Conservation (phyloP, 2,888 invertebrate species). For the Shargacucullia verbasci region DNA sequence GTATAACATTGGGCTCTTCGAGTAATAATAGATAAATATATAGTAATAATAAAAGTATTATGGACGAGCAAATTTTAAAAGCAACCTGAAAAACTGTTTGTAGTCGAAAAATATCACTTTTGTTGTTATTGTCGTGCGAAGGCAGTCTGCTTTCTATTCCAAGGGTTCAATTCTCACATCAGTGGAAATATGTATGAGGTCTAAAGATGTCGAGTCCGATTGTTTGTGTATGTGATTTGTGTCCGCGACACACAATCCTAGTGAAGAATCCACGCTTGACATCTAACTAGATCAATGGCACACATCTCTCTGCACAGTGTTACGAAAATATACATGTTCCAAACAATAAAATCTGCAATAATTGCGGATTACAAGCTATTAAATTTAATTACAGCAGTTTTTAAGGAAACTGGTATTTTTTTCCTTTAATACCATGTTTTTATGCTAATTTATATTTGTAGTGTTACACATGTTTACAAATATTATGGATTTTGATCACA, state of each 20-base stretch:
- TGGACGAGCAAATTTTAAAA: too few species aligned
- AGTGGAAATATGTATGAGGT: not conserved
- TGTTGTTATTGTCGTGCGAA: too few species aligned
- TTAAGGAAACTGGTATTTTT: slow-evolving; percentile 26
- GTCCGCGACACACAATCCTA: slow-evolving; percentile 1
- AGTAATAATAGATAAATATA: too few species aligned
- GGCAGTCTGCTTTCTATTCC: too few species aligned
- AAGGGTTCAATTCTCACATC: not conserved
- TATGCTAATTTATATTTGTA: slow-evolving; percentile 30
- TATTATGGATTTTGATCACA: not conserved
- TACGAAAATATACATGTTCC: slow-evolving; percentile 38
- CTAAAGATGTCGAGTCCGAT: too few species aligned
- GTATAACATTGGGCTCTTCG: too few species aligned
- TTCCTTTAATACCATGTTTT: slow-evolving; percentile 18
- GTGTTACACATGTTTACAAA: slow-evolving; percentile 27
- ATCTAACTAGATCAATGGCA: slow-evolving; percentile 31
- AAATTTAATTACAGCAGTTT: slow-evolving; percentile 45
- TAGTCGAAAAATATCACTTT: too few species aligned
- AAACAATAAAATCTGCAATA: slow-evolving; percentile 50
- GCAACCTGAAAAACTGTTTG: too few species aligned
- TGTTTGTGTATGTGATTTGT: not conserved
- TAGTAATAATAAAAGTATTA: too few species aligned
- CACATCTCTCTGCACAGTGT: slow-evolving; percentile 22
- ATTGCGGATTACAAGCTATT: slow-evolving; percentile 35
- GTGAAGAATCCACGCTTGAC: slow-evolving; percentile 24